Conservation (phyloP, 2,888 invertebrate species). For the Toxonevra muliebris region DNA sequence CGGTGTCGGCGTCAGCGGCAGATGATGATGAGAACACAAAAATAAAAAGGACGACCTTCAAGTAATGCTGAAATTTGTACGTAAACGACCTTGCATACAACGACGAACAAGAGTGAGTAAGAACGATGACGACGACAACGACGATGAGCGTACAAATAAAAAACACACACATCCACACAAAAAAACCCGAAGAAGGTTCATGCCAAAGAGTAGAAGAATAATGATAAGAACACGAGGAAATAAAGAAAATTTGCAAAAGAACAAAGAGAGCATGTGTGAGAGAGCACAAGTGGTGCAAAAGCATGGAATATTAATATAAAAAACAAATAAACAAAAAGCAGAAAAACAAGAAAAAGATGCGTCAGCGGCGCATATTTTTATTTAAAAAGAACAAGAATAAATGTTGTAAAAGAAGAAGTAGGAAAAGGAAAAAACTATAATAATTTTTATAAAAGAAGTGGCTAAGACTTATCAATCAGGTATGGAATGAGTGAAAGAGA, state of each 20-base stretch:
- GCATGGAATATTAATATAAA: conserved; percentile 8
- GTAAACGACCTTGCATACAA: conserved; percentile 65
- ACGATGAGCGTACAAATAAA: background rate
- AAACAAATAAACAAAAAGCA: conserved; percentile 12
- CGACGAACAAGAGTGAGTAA: conserved; percentile 12
- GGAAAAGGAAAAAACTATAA: background rate
- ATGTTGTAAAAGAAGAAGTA: background rate
- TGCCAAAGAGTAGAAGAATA: too few relatives aligned
- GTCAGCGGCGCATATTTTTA: conserved; percentile 10
- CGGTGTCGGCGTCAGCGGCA: conserved; percentile 1
- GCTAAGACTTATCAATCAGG: background rate
- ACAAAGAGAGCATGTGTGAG: background rate
- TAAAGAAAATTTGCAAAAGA: too few relatives aligned
- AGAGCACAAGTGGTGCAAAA: too few relatives aligned
- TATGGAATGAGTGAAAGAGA: conserved; percentile 14
- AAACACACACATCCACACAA: too few relatives aligned
- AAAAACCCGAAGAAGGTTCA: too few relatives aligned
- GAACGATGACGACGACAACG: conserved; percentile 21
- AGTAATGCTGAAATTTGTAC: conserved; percentile 65
- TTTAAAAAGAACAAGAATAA: conserved; percentile 1
- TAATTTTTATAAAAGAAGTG: background rate
- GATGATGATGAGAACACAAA: conserved; percentile 2
- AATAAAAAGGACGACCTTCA: conserved; percentile 65
- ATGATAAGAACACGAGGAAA: too few relatives aligned
- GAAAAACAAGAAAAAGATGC: background rate